phyloP scores from a whole-genome alignment of 2,888 invertebrate species.

The Sinentomon sp. region DNA sequence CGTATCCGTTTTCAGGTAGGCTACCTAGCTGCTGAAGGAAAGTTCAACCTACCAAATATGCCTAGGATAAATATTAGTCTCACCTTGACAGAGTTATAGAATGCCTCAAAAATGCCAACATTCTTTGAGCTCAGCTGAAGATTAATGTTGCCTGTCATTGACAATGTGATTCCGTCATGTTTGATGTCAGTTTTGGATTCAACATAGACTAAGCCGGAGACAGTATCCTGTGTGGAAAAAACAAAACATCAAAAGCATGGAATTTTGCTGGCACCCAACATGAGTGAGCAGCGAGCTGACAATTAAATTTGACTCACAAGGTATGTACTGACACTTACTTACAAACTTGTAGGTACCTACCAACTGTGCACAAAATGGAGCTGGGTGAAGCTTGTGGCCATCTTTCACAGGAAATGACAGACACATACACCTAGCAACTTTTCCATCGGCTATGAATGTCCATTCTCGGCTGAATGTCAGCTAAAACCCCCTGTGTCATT shows the following conservation, averaged over 20 bases:
- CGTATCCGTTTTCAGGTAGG: neutral
- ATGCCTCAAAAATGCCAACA: constrained; percentile 77
- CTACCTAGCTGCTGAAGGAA: neutral
- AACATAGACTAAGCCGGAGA: constrained; percentile 53
- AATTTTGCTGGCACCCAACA: too few species aligned
- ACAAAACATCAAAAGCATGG: constrained; percentile 10
- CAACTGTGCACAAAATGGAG: too few species aligned
- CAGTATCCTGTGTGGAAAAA: constrained; percentile 40
- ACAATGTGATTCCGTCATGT: constrained; percentile 70
- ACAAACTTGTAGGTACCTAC: too few species aligned
- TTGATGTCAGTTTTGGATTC: constrained; percentile 48
- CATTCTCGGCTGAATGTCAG: too few species aligned
- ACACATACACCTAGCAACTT: too few species aligned
- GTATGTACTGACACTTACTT: too few species aligned
- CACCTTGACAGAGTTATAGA: constrained; percentile 80
- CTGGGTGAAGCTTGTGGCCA: too few species aligned
- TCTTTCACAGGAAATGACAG: too few species aligned
- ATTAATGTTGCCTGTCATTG: constrained; percentile 63
- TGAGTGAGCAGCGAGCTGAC: too few species aligned
- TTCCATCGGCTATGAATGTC: too few species aligned
- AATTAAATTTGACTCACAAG: too few species aligned
- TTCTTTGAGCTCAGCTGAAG: constrained; percentile 73
- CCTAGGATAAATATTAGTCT: constrained; percentile 6
- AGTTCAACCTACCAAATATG: neutral
- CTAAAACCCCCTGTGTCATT: too few species aligned